Evolutionary conservation across 2,888 invertebrate species (phyloP).

Genomic region (Coecobrya sp.): DNA sequence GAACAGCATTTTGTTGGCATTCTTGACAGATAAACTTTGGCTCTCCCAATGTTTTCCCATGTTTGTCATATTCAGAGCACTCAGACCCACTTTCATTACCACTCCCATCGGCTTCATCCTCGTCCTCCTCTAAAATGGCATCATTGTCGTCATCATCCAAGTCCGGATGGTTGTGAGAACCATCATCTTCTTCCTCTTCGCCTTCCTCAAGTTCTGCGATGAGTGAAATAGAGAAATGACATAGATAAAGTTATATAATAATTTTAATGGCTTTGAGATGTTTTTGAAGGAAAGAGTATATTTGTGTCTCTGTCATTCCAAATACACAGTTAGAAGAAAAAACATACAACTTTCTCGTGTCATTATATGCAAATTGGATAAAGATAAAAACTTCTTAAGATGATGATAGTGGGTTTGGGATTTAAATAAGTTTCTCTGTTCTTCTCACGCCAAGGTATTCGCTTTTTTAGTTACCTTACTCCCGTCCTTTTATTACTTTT

Average conservation of each 20-base stretch:
- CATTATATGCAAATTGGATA: conserved; percentile 47
- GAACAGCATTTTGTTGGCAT: conserved; percentile 84
- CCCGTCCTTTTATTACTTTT: conserved; percentile 26
- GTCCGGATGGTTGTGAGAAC: conserved; percentile 60
- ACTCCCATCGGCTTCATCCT: conserved; percentile 80
- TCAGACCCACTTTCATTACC: conserved; percentile 84
- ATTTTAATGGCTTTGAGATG: not conserved
- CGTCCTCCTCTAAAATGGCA: conserved; percentile 81
- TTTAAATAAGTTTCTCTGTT: conserved; percentile 10
- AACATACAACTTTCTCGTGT: conserved; percentile 34
- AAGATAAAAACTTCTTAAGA: conserved; percentile 41
- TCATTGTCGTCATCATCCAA: conserved; percentile 74
- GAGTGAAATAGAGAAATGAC: conserved; percentile 4
- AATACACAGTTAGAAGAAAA: not conserved
- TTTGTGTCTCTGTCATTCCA: not conserved
- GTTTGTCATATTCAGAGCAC: conserved; percentile 82
- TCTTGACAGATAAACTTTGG: conserved; percentile 84
- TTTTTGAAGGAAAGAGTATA: not conserved
- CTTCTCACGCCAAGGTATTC: conserved; percentile 18
- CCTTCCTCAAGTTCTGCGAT: conserved; percentile 73
- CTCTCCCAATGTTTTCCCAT: conserved; percentile 69
- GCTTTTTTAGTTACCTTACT: not conserved
- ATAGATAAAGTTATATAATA: no score
- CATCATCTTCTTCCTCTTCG: conserved; percentile 81
- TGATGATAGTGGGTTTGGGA: conserved; percentile 39